A percentile compares a stretch with the other conserved stretches of the same genome.
Conservation (phyloP, 1,140 invertebrate genomes). For the Oscheius sp. region DNA sequence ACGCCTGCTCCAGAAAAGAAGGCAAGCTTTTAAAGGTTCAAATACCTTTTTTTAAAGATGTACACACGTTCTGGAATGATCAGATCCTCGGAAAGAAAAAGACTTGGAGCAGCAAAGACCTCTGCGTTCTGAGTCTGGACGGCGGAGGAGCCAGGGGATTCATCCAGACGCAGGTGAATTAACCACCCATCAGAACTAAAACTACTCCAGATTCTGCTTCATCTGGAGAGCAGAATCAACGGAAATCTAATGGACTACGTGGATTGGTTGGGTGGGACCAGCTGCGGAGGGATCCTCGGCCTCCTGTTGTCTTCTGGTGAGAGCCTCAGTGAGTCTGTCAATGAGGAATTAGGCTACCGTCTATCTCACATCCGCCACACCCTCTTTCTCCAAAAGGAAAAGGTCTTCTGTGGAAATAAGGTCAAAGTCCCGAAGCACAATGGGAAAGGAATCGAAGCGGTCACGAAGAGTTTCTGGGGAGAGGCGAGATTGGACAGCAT, state of each 20-base stretch:
- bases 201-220: not conserved
- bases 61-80: not conserved
- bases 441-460: not conserved
- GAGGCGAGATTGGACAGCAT: constrained; percentile 20
- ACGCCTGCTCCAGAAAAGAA: not conserved
- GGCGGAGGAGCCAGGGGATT: not conserved
- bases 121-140: not conserved
- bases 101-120: not conserved
- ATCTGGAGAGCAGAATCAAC: constrained; percentile 3
- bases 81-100: not conserved
- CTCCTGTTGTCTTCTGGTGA: not conserved
- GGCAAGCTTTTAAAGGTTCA: too few relatives aligned
- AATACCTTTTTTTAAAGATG: too few relatives aligned
- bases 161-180: not conserved
- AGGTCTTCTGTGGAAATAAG: constrained; percentile 24
- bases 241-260: constrained; percentile 24
- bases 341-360: not conserved
- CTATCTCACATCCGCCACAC: not conserved
- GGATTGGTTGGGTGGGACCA: constrained; percentile 26
- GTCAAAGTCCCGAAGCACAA: constrained; percentile 4
- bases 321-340: not conserved
- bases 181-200: too few relatives aligned
- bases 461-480: not conserved
- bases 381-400: not conserved
- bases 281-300: constrained; percentile 24